Evolutionary conservation across 2,113 vertebrate species (phyloP), one percentile per base, ranked within the genome.

Genomic region (Ammodytes dubius): DNA sequence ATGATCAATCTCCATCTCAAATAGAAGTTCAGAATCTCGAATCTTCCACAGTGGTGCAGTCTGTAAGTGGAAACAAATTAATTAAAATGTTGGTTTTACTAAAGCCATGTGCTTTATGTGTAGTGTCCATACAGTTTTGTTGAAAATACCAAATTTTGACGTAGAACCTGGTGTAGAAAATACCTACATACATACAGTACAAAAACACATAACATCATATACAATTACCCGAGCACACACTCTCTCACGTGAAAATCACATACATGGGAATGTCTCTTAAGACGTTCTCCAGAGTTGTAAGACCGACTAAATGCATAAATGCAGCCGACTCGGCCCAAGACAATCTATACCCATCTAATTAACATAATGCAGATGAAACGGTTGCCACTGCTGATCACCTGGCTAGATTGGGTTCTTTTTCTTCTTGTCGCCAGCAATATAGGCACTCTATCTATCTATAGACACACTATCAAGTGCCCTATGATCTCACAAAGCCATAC

Each of bases 341-440:
- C 15, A 79, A 88, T 90, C 77, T 77, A 76, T 72, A 78, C n/a
- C 59, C 14, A 53, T 82, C 85, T 50, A 90, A 82, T 92, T 80
- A 84, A 67, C 4, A 17, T 83, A 81, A 85, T 71, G 65, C 52
- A 71, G 72, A 87, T 66, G 64, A 82, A 84, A 61, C 17, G 35
- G 35, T 17, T 27, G 58, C 77, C 4, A 46, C 47, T 42, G 52
- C 61, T 57, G 77, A 88, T 83, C 69, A 65, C 0, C 12, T n/a
- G 37, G 0, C 14, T 7, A 69, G 79, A 86, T 89, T 53, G 68
- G 67, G 74, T 77, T 87, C 70, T 71, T 73, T 42, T 39, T 70
- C 43, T 63, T 54, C 81, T 2, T 1, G 27, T 64, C 9, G 0
- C 43, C 56, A 13, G 19, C 1, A 3, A 67, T 60, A 10, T 52